Conservation (phyloP, 2,797 vertebrate species). For the Alauda arvensis region DNA sequence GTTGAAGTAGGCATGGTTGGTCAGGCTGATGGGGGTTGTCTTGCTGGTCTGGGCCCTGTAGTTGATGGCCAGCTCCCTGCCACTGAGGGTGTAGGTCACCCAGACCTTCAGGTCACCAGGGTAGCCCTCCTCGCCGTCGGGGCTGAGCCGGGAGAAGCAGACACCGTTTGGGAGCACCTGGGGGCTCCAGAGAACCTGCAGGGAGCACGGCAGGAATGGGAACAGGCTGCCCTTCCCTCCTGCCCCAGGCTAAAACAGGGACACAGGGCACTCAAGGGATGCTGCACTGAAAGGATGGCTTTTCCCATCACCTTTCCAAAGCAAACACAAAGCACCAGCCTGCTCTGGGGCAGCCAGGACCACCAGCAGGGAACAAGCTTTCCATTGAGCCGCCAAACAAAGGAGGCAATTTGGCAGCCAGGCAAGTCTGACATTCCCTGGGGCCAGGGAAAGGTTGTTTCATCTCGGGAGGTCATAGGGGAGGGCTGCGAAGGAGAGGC, state of each 20-base stretch:
- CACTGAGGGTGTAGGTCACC: constrained; percentile 84
- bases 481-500: neutral
- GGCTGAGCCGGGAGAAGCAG: constrained; percentile 81
- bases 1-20: constrained; percentile 95
- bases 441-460: neutral
- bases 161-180: constrained; percentile 77
- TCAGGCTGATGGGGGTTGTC: constrained; percentile 88
- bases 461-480: neutral
- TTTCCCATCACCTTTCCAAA: neutral
- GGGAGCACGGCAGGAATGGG: neutral
- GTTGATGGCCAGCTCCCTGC: constrained; percentile 77
- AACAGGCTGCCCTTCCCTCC: neutral
- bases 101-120: constrained; percentile 86
- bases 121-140: constrained; percentile 89
- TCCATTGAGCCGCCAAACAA: neutral
- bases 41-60: constrained; percentile 81
- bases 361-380: neutral
- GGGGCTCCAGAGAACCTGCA: constrained; percentile 80
- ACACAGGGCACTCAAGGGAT: neutral
- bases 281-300: neutral
- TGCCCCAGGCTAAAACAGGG: neutral
- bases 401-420: neutral
- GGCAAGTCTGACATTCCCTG: neutral
- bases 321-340: neutral
- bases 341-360: neutral